Conservation (phyloP, 2,888 invertebrate species). For the Leptinotarsa peninsularis region DNA sequence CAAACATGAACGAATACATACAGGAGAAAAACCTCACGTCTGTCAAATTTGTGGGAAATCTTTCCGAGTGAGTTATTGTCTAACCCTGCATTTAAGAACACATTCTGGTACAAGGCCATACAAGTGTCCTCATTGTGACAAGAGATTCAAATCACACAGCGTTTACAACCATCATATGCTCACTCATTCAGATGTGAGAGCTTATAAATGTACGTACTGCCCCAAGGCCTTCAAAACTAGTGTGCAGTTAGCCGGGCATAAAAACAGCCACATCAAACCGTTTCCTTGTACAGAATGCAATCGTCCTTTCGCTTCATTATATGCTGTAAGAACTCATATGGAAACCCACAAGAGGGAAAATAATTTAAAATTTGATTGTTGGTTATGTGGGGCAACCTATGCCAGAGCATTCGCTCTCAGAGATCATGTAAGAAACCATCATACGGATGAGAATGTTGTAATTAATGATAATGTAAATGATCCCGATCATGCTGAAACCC, state of each 20-base stretch:
- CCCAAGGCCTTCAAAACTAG: slow-evolving; percentile 85
- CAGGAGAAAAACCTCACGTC: slow-evolving; percentile 81
- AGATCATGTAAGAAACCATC: slow-evolving; percentile 79
- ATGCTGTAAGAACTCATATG: slow-evolving; percentile 82
- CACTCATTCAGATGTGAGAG: slow-evolving; percentile 81
- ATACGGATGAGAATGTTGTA: slow-evolving; percentile 54
- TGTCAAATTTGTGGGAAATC: slow-evolving; percentile 85
- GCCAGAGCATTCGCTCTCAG: slow-evolving; percentile 80
- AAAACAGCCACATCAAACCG: slow-evolving; percentile 83
- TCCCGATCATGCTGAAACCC: slow-evolving; percentile 34
- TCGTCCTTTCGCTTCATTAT: slow-evolving; percentile 82
- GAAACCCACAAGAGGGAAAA: slow-evolving; percentile 78
- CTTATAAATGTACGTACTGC: slow-evolving; percentile 81
- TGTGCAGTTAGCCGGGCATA: slow-evolving; percentile 83
- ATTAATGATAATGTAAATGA: slow-evolving; percentile 25
- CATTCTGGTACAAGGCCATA: slow-evolving; percentile 84
- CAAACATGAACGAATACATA: slow-evolving; percentile 86
- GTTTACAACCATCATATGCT: slow-evolving; percentile 83
- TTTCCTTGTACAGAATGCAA: slow-evolving; percentile 82
- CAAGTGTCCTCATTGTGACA: slow-evolving; percentile 78
- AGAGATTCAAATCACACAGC: slow-evolving; percentile 83
- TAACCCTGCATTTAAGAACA: slow-evolving; percentile 83
- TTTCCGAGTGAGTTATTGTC: slow-evolving; percentile 83
- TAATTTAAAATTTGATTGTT: slow-evolving; percentile 78
- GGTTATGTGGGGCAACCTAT: slow-evolving; percentile 81